phyloP scores from a whole-genome alignment of 2,113 vertebrate genomes.

The Ranitomeya variabilis region DNA sequence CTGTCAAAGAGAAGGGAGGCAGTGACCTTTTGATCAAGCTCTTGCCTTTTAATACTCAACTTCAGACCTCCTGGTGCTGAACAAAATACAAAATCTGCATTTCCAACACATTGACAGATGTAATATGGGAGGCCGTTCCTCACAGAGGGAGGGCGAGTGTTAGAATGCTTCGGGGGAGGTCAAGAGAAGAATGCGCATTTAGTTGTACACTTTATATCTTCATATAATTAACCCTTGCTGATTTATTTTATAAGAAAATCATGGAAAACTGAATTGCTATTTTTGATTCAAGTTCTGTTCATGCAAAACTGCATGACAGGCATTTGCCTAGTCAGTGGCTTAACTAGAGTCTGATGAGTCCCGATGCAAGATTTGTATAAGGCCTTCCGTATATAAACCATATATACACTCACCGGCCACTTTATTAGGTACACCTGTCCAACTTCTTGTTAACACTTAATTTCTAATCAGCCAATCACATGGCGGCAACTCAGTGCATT shows the following conservation, averaged over 20 bases:
- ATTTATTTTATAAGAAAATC: background rate
- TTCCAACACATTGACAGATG: constrained; percentile 28
- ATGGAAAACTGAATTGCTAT: background rate
- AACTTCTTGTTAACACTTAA: too few species aligned
- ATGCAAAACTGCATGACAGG: too few species aligned
- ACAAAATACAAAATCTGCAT: background rate
- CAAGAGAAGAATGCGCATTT: background rate
- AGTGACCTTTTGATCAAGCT: background rate
- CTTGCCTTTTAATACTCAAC: background rate
- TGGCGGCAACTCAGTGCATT: too few species aligned
- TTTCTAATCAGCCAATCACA: too few species aligned
- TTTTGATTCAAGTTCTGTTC: too few species aligned
- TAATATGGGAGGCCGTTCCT: constrained; percentile 26
- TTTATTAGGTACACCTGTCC: too few species aligned
- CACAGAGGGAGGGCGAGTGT: constrained; percentile 18
- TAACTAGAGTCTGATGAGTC: too few species aligned
- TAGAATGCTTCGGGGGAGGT: constrained; percentile 17
- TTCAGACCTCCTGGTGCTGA: background rate
- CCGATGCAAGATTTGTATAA: too few species aligned
- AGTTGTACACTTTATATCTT: background rate
- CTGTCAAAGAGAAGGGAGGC: background rate
- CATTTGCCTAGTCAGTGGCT: too few species aligned
- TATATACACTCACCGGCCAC: too few species aligned
- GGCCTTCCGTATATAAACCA: too few species aligned
- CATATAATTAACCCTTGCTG: background rate